phyloP scores from a whole-genome alignment of 2,797 vertebrate genomes.

The Halcyon smyrnensis region DNA sequence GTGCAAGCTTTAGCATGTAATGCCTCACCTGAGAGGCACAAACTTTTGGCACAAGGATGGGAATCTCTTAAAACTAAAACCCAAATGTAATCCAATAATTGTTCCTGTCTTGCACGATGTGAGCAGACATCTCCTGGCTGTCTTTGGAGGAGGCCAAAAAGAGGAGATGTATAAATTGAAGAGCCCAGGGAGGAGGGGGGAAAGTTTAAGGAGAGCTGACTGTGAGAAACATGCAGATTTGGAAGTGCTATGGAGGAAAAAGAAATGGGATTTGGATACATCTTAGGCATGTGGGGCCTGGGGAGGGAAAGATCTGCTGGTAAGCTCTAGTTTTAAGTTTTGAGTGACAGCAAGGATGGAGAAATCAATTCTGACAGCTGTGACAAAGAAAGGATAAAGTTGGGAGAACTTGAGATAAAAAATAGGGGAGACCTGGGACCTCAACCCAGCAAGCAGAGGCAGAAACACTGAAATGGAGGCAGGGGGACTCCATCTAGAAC shows the following conservation, averaged over 20 bases:
- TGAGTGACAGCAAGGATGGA: neutral
- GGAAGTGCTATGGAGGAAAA: neutral
- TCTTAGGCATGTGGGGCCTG: neutral
- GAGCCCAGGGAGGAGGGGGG: neutral
- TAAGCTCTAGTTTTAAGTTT: neutral
- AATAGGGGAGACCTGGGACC: neutral
- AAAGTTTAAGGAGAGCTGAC: neutral
- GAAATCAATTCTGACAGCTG: neutral
- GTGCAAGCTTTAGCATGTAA: neutral
- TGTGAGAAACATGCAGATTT: neutral
- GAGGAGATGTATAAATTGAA: neutral
- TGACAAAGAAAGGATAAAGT: neutral
- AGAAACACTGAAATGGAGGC: neutral
- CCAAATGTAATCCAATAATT: neutral
- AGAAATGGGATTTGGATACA: neutral
- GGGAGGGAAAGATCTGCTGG: neutral
- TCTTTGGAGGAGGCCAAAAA: neutral
- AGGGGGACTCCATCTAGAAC: neutral
- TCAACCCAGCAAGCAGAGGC: neutral
- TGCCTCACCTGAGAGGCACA: neutral
- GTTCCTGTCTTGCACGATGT: neutral
- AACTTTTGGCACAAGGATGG: neutral
- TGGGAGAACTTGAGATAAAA: neutral
- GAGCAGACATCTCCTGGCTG: neutral
- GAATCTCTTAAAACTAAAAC: neutral